Evolutionary conservation across 2,797 vertebrate genomes (phyloP), one percentile per base, ranked within the genome.

Genomic region (Thaleichthys pacificus): DNA sequence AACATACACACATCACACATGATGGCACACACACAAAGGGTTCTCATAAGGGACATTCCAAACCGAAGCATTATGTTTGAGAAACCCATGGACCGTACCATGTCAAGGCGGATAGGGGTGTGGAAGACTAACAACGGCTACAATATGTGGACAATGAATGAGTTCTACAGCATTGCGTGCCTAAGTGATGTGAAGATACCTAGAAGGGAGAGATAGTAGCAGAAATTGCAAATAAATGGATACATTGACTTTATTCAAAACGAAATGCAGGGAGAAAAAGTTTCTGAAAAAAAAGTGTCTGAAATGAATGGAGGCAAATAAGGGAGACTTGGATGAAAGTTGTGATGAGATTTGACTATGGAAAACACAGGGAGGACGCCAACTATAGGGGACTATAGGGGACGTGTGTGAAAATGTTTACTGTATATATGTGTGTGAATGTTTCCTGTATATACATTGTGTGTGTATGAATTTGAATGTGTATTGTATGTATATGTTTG

Each of bases 61-160:
- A 85, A 63, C 84, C 78, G 1, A 92, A 89, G 70, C 87, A 93
- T 42, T 94, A 94, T 58, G 90, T 94, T 47, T 93, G 84, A 93
- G 6, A 54, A 5, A 54, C 17, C 2, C 8, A 54, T 19, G 17
- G 17, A 19, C 6, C 0, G 15, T 54, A 9, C 51, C 4, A 49
- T n/a, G 26, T 51, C 42, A 28, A 66, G 71, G 35, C 2, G 8
- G 19, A 64, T 17, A 56, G 24, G 12, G 19, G 15, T n/a, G 5
- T 56, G 32, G 32, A 35, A 35, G 32, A 6, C 32, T 35, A 35
- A 35, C 32, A 6, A 35, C 32, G 32, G 32, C 32, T 35, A 35
- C 32, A 35, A 35, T 35, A 35, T 35, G 7, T 6, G 32, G 7
- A 35, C 32, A 35, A 35, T 35, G 4, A 32, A 32, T 32, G 32